These are phyloP conservation scores for Eretmochelys imbricata DNA, from an alignment of 2,113 vertebrate genomes.

Conservation along the genomic window DNA sequence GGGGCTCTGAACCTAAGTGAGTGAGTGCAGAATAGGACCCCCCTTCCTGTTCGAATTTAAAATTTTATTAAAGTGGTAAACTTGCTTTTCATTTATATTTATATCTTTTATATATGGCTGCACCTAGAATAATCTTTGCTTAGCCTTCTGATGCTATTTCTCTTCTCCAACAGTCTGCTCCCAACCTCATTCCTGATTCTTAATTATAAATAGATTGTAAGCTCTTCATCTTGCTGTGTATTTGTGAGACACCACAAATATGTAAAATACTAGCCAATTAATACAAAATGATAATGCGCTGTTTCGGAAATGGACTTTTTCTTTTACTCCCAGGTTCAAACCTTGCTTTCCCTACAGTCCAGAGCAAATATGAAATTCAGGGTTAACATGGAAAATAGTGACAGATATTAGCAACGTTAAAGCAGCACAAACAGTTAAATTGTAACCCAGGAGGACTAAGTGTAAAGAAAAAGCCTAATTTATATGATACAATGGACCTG, in stretches of 20 bases:
- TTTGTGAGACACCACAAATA: neutral
- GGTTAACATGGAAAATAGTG: conserved; percentile 41
- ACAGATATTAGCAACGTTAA: conserved; percentile 45
- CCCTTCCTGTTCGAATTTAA: neutral
- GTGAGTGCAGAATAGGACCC: neutral
- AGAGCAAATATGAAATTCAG: conserved; percentile 46
- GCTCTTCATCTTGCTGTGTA: conserved; percentile 33
- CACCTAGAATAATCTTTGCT: neutral
- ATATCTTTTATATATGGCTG: conserved; percentile 44
- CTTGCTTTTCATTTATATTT: conserved; percentile 21
- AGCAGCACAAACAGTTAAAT: conserved; percentile 11
- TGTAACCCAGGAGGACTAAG: neutral
- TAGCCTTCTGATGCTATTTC: conserved; percentile 9
- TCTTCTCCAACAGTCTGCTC: neutral
- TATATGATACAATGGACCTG: neutral
- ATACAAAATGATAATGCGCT: conserved; percentile 36
- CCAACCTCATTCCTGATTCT: conserved; percentile 8
- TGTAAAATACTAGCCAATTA: conserved; percentile 20
- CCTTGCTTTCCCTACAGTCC: conserved; percentile 6
- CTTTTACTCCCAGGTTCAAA: conserved; percentile 4
- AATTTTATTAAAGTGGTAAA: conserved; percentile 9
- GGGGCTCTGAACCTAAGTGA: neutral
- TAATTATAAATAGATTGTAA: conserved; percentile 47
- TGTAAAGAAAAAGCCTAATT: neutral
- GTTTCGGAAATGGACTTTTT: conserved; percentile 38